phyloP scores from a whole-genome alignment of 2,888 invertebrate species.

The Cremastinae sp. region DNA sequence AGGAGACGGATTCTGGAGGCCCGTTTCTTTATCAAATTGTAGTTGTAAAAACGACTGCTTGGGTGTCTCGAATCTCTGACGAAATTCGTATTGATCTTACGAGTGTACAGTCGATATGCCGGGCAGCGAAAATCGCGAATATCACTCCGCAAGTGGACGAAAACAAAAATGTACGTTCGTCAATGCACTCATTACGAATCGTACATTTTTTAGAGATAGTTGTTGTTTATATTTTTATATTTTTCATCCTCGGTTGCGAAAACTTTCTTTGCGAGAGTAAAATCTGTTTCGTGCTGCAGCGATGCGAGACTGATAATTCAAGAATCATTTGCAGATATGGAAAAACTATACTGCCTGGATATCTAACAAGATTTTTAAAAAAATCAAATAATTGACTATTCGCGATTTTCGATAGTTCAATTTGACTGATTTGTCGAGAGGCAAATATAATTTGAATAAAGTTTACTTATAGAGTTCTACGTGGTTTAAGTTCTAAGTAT shows the following conservation, averaged over 20 bases:
- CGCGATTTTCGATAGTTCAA: constrained; percentile 27
- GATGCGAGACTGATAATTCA: no score
- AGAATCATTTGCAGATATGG: no score
- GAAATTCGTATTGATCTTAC: background rate
- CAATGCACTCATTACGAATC: no score
- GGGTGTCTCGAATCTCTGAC: constrained; percentile 32
- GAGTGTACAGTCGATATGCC: constrained; percentile 20
- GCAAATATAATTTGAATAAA: constrained; percentile 41
- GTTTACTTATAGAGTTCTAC: constrained; percentile 49
- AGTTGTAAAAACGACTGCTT: constrained; percentile 17
- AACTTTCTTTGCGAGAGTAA: constrained; percentile 4
- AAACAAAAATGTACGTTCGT: no score
- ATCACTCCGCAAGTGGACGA: background rate
- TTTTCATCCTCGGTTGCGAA: constrained; percentile 3
- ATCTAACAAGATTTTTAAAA: constrained; percentile 1
- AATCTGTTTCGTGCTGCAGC: background rate
- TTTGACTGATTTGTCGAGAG: constrained; percentile 44
- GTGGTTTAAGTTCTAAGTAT: constrained; percentile 25
- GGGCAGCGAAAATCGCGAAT: constrained; percentile 11
- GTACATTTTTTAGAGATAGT: no score
- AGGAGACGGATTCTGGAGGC: constrained; percentile 10
- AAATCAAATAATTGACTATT: constrained; percentile 10
- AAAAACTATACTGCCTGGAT: constrained; percentile 31
- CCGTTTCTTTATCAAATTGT: constrained; percentile 33
- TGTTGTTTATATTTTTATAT: background rate